phyloP scores from a whole-genome alignment of 2,888 invertebrate species.

The Synanthedon tipuliformis region DNA sequence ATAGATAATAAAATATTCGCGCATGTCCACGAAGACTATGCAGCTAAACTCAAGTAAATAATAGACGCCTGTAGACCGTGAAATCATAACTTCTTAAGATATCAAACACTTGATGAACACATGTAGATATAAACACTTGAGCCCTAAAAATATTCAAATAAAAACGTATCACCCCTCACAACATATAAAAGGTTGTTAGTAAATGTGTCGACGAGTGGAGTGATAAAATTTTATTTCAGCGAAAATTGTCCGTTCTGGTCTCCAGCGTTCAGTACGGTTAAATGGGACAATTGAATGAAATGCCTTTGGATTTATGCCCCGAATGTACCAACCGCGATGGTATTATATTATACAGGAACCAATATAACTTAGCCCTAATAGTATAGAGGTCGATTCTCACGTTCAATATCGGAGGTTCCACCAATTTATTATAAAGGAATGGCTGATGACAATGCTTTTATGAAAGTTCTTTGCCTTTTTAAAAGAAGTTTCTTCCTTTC shows the following conservation, averaged over 20 bases:
- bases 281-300: constrained; percentile 25
- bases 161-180: constrained; percentile 3
- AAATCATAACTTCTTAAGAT: too few species aligned
- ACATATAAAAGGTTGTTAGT: constrained; percentile 10
- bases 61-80: too few species aligned
- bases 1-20: too few species aligned
- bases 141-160: too few species aligned
- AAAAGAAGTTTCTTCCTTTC: background rate
- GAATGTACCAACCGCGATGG: constrained; percentile 7
- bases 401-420: constrained; percentile 2
- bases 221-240: constrained; percentile 23
- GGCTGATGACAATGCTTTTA: background rate
- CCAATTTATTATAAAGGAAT: constrained; percentile 1
- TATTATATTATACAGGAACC: background rate
- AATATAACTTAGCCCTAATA: constrained; percentile 2
- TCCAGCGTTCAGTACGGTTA: constrained; percentile 13
- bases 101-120: too few species aligned
- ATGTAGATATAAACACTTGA: too few species aligned
- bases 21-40: too few species aligned
- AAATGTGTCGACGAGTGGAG: constrained; percentile 18
- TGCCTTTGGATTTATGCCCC: constrained; percentile 9
- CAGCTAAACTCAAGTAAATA: too few species aligned
- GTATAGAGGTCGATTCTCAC: constrained; percentile 3
- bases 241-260: constrained; percentile 23
- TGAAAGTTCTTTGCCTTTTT: constrained; percentile 1